Conservation (phyloP, 2,113 vertebrate genomes). For the Bubo blakistoni region DNA sequence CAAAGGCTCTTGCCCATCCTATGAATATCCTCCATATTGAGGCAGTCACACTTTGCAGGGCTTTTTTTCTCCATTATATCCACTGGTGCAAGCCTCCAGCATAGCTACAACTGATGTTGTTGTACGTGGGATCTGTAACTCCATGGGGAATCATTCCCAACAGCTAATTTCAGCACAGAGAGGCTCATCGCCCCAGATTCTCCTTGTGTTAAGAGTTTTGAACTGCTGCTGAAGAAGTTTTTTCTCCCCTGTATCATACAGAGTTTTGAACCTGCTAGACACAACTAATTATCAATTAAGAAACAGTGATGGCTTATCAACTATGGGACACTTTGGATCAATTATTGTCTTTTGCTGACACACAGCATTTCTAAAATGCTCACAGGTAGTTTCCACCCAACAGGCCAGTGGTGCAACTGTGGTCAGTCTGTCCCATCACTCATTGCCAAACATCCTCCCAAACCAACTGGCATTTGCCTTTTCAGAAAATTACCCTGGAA, state of each 20-base stretch:
- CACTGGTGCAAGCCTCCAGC: neutral
- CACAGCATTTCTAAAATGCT: neutral
- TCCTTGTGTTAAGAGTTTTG: neutral
- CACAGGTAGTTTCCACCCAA: neutral
- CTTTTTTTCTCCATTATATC: neutral
- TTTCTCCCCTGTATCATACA: too few species aligned
- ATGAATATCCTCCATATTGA: neutral
- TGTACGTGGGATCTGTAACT: neutral
- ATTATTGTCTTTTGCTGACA: neutral
- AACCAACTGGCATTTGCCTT: neutral
- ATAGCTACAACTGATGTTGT: neutral
- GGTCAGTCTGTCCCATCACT: neutral
- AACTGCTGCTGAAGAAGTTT: neutral
- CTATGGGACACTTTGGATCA: neutral
- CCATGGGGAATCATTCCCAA: neutral
- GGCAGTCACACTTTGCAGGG: neutral
- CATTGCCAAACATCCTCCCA: neutral
- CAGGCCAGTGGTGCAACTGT: neutral
- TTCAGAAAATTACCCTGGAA: neutral
- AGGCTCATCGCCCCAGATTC: neutral
- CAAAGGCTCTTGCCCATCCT: neutral
- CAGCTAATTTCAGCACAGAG: neutral
- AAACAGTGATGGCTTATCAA: neutral
- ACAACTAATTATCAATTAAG: neutral
- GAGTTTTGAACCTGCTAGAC: neutral